Evolutionary conservation across 2,888 invertebrate genomes (phyloP).

Genomic region (Branchellion lobata): DNA sequence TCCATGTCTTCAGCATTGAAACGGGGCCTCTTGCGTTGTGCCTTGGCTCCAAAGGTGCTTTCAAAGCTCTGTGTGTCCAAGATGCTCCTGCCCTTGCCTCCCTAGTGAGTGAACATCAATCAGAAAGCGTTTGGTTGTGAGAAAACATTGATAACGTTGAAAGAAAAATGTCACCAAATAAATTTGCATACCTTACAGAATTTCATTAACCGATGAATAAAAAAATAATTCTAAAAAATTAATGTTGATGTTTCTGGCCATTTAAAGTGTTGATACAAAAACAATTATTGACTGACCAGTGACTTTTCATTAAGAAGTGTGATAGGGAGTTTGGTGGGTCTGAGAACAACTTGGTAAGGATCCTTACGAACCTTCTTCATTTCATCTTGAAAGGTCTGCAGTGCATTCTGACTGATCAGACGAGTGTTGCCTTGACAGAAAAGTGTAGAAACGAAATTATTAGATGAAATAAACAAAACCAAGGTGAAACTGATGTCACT

Average conservation of each 20-base stretch:
- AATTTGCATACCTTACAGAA: too few relatives aligned
- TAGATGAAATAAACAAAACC: not conserved
- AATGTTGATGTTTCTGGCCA: too few relatives aligned
- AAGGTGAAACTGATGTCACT: not conserved
- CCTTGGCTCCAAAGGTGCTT: conserved; percentile 91
- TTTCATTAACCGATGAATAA: too few relatives aligned
- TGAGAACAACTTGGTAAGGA: conserved; percentile 96
- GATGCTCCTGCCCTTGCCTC: conserved; percentile 66
- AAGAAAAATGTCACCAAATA: too few relatives aligned
- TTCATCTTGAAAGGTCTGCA: conserved; percentile 76
- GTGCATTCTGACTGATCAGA: conserved; percentile 80
- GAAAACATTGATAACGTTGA: too few relatives aligned
- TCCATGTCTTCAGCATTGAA: conserved; percentile 71
- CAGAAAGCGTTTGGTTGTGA: too few relatives aligned
- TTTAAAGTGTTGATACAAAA: too few relatives aligned
- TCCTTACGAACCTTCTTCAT: conserved; percentile 89
- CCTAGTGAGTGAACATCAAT: not conserved
- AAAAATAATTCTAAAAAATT: too few relatives aligned
- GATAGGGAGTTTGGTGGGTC: conserved; percentile 88
- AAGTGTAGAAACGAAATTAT: not conserved
- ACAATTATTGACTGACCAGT: conserved; percentile 59
- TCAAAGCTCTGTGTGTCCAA: conserved; percentile 92
- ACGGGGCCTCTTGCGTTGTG: conserved; percentile 85
- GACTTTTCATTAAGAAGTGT: conserved; percentile 85
- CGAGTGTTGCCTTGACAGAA: conserved; percentile 75